Percentiles rank a stretch among this genome's conserved stretches.
phyloP scores from a whole-genome alignment of 2,888 invertebrate species.

The Eupeodes luniger region DNA sequence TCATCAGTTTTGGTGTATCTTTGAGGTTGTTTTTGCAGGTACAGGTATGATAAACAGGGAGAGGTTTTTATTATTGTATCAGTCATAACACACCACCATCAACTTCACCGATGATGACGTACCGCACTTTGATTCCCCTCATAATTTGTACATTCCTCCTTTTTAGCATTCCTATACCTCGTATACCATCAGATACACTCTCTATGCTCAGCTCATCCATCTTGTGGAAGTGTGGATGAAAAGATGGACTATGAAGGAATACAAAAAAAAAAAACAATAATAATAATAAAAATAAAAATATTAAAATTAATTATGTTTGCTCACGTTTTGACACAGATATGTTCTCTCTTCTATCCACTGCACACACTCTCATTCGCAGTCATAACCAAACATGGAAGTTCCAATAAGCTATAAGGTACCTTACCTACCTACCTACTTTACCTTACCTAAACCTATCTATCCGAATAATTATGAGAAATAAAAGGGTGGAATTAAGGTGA shows the following conservation, averaged over 20 bases:
- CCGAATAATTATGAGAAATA: conserved; percentile 21
- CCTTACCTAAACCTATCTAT: neutral
- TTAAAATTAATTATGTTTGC: conserved; percentile 75
- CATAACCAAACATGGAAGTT: conserved; percentile 16
- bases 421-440: too few species aligned
- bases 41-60: conserved; percentile 14
- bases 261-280: conserved; percentile 38
- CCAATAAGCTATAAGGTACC: neutral
- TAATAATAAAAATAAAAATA: conserved; percentile 42
- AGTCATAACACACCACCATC: conserved; percentile 69
- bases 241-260: conserved; percentile 59
- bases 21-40: conserved; percentile 10
- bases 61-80: conserved; percentile 31
- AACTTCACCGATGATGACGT: conserved; percentile 53
- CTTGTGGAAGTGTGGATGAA: conserved; percentile 71
- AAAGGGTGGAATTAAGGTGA: conserved; percentile 45
- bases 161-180: conserved; percentile 15
- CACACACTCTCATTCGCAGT: neutral
- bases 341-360: neutral
- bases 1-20: conserved; percentile 71
- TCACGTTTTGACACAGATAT: conserved; percentile 72
- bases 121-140: conserved; percentile 55
- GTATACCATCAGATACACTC: too few species aligned
- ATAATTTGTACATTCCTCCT: conserved; percentile 39
- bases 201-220: conserved; percentile 54